These are phyloP conservation scores for Mylabris sibirica DNA, from an alignment of 2,888 invertebrate species.

Conservation along the genomic window DNA sequence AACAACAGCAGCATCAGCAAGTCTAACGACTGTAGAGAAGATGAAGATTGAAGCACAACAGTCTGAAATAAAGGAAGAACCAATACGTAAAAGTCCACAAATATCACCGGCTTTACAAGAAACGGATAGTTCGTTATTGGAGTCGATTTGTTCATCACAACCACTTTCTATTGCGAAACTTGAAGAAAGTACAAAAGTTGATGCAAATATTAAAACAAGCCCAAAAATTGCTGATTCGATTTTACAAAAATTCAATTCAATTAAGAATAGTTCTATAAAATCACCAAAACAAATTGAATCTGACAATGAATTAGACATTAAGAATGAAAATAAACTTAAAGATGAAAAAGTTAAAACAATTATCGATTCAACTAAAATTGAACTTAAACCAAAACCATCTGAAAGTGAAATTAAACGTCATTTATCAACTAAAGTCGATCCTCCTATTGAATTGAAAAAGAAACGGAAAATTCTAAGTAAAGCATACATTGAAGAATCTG, in stretches of 20 bases:
- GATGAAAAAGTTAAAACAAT: constrained; percentile 29
- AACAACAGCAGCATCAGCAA: not conserved
- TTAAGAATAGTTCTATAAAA: constrained; percentile 51
- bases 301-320: constrained; percentile 41
- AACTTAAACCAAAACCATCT: constrained; percentile 22
- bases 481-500: constrained; percentile 66
- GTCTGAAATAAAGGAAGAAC: constrained; percentile 32
- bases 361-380: constrained; percentile 16
- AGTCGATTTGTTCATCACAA: constrained; percentile 52
- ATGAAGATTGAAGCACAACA: constrained; percentile 16
- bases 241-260: constrained; percentile 57
- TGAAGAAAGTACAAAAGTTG: constrained; percentile 55
- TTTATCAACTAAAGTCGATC: constrained; percentile 19
- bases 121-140: constrained; percentile 56
- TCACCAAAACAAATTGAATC: constrained; percentile 37
- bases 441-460: constrained; percentile 47
- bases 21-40: not conserved
- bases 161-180: constrained; percentile 49
- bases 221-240: constrained; percentile 59
- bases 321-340: constrained; percentile 37
- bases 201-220: constrained; percentile 56
- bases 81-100: constrained; percentile 37
- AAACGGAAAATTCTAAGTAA: constrained; percentile 57
- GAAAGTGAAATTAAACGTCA: constrained; percentile 25
- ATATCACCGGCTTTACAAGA: constrained; percentile 59